A percentile compares a stretch with the other conserved stretches of the same genome.
Evolutionary conservation across 1,140 invertebrate genomes (phyloP).

Genomic region (Pseudoatta argentina): DNA sequence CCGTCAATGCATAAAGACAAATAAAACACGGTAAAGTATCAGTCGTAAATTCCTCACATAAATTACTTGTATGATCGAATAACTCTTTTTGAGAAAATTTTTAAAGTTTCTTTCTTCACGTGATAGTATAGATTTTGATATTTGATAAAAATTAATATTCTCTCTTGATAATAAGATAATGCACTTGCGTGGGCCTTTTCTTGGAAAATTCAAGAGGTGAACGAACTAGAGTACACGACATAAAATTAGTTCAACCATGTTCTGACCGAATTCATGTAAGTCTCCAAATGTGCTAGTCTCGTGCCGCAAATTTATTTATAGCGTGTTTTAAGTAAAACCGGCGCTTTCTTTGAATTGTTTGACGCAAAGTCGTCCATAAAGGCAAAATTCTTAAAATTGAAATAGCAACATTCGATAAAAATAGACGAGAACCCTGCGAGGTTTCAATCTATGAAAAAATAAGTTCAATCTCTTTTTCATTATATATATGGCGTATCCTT

Average conservation of each 20-base stretch:
- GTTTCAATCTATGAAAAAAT: neutral
- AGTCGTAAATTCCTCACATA: neutral
- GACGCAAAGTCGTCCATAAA: neutral
- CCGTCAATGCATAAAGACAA: neutral
- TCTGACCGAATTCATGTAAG: conserved; percentile 77
- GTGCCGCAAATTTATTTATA: conserved; percentile 80
- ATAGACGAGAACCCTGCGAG: neutral
- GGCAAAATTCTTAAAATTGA: neutral
- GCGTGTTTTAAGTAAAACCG: conserved; percentile 67
- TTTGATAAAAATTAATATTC: neutral
- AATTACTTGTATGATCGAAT: neutral
- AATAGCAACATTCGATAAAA: neutral
- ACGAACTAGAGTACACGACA: conserved; percentile 80
- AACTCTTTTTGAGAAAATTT: neutral
- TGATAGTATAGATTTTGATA: neutral
- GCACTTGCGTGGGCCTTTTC: conserved; percentile 40
- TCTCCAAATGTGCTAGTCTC: conserved; percentile 76
- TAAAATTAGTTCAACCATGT: conserved; percentile 81
- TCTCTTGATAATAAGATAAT: neutral
- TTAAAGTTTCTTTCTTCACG: neutral
- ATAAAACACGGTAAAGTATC: neutral
- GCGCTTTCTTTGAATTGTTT: conserved; percentile 44
- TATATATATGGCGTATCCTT: neutral
- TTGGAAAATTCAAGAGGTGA: conserved; percentile 76
- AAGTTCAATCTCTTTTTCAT: neutral